Percentiles rank a stretch among this genome's conserved stretches.
Conservation (phyloP, 1,140 invertebrate species). For the Lanistes nyassanus region DNA sequence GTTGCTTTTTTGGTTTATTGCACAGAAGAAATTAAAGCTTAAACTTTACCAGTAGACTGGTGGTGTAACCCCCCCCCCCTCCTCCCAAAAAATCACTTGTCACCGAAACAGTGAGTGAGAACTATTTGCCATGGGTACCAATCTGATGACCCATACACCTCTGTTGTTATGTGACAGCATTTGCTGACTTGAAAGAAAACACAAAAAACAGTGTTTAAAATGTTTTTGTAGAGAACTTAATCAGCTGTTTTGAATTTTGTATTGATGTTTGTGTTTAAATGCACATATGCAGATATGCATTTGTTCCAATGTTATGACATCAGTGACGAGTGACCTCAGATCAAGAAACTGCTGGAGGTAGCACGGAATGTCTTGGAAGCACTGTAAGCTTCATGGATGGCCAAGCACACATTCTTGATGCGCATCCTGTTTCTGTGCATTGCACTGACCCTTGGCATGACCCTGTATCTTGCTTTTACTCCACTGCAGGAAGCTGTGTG, state of each 20-base stretch:
- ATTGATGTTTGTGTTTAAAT: not conserved
- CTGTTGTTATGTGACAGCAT: too few species aligned
- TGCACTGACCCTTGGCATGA: conserved; percentile 20
- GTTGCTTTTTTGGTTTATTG: too few species aligned
- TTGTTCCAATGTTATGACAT: not conserved
- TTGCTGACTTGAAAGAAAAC: too few species aligned
- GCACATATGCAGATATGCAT: not conserved
- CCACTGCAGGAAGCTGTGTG: conserved; percentile 27
- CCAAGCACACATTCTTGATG: not conserved
- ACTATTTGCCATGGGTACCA: too few species aligned
- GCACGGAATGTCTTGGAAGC: not conserved
- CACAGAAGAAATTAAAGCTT: too few species aligned
- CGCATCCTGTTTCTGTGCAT: conserved; percentile 21
- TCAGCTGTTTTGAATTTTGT: not conserved
- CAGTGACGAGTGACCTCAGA: not conserved
- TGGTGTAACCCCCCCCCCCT: too few species aligned
- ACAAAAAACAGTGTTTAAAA: too few species aligned
- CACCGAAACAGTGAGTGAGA: too few species aligned
- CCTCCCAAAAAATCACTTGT: too few species aligned
- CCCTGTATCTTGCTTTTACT: conserved; percentile 22
- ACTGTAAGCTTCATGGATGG: conserved; percentile 24
- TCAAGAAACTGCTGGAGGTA: too few species aligned
- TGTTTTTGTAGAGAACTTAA: not conserved
- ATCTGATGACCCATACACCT: too few species aligned
- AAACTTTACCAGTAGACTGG: too few species aligned